A percentile compares a stretch with the other conserved stretches of the same genome.
Evolutionary conservation across 2,113 vertebrate genomes (phyloP).

Genomic region (Uropsilus gracilis): DNA sequence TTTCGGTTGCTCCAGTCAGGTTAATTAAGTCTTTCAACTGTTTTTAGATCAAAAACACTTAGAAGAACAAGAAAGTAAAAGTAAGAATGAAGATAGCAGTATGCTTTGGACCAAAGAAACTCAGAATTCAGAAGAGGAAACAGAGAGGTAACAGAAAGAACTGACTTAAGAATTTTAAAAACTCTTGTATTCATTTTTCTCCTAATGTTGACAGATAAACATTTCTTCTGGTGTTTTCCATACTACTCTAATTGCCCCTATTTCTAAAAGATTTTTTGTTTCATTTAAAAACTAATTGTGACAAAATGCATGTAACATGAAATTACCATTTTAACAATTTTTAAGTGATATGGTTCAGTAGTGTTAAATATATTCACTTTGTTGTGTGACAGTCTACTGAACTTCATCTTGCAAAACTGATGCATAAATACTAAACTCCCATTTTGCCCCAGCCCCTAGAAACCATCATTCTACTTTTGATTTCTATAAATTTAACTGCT

Average conservation of each 20-base stretch:
- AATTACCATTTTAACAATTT: background rate
- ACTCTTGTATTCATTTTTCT: background rate
- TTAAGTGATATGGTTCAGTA: background rate
- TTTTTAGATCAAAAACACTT: conserved; percentile 62
- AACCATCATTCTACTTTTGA: background rate
- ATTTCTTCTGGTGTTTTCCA: background rate
- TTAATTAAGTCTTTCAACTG: conserved; percentile 48
- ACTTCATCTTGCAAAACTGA: conserved; percentile 20
- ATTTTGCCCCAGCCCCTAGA: background rate
- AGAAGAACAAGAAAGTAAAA: conserved; percentile 71
- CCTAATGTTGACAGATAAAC: conserved; percentile 19
- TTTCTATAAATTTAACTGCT: background rate
- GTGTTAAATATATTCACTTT: background rate
- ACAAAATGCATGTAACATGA: background rate
- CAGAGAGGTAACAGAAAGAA: conserved; percentile 84
- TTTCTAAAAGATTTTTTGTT: background rate
- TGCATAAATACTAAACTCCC: background rate
- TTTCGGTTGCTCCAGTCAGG: conserved; percentile 63
- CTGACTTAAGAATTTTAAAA: conserved; percentile 51
- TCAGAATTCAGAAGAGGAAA: conserved; percentile 80
- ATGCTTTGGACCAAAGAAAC: conserved; percentile 73
- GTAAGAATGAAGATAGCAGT: conserved; percentile 54
- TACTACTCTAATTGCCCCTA: background rate
- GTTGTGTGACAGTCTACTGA: background rate
- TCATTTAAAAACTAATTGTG: background rate